phyloP scores from a whole-genome alignment of 1,140 invertebrate species.

The Brachionus koreanus region DNA sequence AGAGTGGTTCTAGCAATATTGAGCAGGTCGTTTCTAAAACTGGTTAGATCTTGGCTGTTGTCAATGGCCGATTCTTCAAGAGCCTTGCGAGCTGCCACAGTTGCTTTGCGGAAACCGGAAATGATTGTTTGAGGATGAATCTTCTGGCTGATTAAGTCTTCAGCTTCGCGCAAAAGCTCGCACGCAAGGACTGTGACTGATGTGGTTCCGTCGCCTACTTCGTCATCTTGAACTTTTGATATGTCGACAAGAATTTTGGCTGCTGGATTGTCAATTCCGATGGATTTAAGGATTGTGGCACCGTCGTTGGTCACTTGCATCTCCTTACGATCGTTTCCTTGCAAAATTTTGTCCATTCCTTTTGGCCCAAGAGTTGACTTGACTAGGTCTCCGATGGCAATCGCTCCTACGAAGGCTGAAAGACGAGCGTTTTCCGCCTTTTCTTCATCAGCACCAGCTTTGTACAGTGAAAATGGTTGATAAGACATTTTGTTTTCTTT shows the following conservation, averaged over 20 bases:
- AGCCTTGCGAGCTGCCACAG: conserved; percentile 74
- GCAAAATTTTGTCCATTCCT: conserved; percentile 98
- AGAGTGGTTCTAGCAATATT: conserved; percentile 96
- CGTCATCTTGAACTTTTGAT: conserved; percentile 96
- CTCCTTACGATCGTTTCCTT: conserved; percentile 71
- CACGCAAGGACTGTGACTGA: conserved; percentile 94
- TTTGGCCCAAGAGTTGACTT: conserved; percentile 97
- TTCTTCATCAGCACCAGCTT: conserved; percentile 92
- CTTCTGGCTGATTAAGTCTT: conserved; percentile 85
- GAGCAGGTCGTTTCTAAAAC: conserved; percentile 80
- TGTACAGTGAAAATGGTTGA: conserved; percentile 88
- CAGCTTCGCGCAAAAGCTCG: conserved; percentile 89
- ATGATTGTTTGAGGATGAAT: conserved; percentile 98
- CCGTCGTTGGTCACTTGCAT: conserved; percentile 99
- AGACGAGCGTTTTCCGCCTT: conserved; percentile 89
- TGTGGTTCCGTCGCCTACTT: conserved; percentile 99
- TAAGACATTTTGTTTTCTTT: conserved; percentile 53
- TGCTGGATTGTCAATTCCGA: conserved; percentile 97
- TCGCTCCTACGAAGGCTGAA: conserved; percentile 94
- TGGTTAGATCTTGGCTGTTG: conserved; percentile 70
- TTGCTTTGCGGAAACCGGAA: conserved; percentile 83
- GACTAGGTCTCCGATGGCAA: conserved; percentile 94
- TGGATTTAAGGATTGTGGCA: conserved; percentile 90
- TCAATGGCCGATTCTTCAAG: conserved; percentile 73
- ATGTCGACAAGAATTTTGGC: conserved; percentile 97